These are phyloP conservation scores for Psilopsiagon aurifrons DNA, from an alignment of 2,113 vertebrate genomes.

Conservation along the genomic window DNA sequence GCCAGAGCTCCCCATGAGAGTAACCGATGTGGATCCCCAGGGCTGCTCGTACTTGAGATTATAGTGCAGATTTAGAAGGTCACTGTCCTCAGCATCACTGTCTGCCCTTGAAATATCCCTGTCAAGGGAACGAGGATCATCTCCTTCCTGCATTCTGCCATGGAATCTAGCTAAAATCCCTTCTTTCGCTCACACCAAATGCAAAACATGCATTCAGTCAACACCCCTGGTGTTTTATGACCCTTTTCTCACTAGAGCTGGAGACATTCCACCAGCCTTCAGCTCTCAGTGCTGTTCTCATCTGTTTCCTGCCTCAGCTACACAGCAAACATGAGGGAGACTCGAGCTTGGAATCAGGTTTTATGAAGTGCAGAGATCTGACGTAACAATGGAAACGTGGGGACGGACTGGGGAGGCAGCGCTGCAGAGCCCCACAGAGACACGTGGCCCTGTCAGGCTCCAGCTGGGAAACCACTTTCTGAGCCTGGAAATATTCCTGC, in stretches of 20 bases:
- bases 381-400: accelerated
- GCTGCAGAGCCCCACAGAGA: not conserved
- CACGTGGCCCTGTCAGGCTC: not conserved
- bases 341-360: not conserved
- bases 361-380: not conserved
- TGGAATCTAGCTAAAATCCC: not conserved
- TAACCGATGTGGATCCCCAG: not conserved
- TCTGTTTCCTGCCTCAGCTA: not conserved
- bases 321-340: not conserved
- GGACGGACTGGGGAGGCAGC: not conserved
- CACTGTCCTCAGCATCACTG: not conserved
- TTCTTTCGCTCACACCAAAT: not conserved
- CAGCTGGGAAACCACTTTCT: not conserved
- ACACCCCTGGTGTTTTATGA: not conserved
- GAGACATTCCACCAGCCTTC: not conserved
- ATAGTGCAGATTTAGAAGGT: not conserved
- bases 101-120: not conserved
- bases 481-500: not conserved
- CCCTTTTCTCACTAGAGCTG: not conserved
- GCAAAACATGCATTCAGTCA: not conserved
- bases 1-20: not conserved
- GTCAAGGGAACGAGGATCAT: not conserved
- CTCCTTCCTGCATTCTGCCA: not conserved
- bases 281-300: not conserved
- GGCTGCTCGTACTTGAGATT: not conserved